phyloP scores from a whole-genome alignment of 23 tunicate species.

The Ascidia mentula region DNA sequence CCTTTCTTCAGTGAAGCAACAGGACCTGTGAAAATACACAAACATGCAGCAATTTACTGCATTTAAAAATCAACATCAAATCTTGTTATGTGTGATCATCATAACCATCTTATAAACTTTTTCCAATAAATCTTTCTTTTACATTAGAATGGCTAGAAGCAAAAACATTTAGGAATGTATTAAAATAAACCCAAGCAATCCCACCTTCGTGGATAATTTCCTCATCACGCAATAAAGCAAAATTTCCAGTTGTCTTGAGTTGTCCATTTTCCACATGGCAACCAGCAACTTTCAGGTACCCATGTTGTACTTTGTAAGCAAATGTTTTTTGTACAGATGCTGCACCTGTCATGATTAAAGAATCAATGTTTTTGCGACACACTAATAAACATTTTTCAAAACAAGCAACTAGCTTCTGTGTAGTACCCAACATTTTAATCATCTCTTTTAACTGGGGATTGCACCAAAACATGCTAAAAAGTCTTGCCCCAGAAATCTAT shows the following conservation, averaged over 20 bases:
- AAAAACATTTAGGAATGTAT: background rate
- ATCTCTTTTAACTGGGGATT: too few relatives aligned
- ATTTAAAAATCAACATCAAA: too few relatives aligned
- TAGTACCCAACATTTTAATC: too few relatives aligned
- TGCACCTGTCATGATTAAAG: too few relatives aligned
- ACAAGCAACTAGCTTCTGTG: too few relatives aligned
- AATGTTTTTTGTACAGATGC: constrained; percentile 41
- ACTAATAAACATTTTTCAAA: too few relatives aligned
- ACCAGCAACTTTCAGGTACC: constrained; percentile 24
- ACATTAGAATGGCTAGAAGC: background rate
- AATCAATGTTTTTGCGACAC: too few relatives aligned
- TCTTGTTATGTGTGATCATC: too few relatives aligned
- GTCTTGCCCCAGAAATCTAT: too few relatives aligned
- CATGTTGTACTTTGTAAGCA: constrained; percentile 1
- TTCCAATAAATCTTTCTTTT: too few relatives aligned
- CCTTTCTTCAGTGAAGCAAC: constrained; percentile 35
- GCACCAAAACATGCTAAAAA: too few relatives aligned
- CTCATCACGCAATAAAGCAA: constrained; percentile 23
- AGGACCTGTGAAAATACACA: constrained; percentile 23
- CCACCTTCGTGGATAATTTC: constrained; percentile 48
- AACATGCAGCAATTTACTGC: too few relatives aligned
- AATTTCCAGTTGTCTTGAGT: background rate
- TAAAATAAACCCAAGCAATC: background rate
- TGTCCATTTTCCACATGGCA: constrained; percentile 34
- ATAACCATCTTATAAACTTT: background rate